These are phyloP conservation scores for Lethenteron reissneri DNA, from an alignment of 2,113 vertebrate species.

Conservation along the genomic window DNA sequence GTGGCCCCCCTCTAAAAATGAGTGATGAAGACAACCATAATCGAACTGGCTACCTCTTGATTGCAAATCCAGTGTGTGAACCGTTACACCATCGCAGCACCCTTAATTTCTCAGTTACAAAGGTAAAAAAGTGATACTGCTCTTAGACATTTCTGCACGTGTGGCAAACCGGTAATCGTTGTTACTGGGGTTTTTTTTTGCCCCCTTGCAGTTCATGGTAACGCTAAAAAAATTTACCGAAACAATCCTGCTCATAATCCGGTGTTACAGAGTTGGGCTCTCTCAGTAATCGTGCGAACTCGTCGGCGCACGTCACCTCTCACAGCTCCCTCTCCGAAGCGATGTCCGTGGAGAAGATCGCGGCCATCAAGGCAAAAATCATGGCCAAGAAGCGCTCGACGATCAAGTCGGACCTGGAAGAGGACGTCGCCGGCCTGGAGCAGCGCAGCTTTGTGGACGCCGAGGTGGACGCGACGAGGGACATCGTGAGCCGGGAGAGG, in stretches of 20 bases:
- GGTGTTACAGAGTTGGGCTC: background rate
- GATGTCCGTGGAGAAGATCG: slow-evolving; percentile 99
- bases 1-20: no score
- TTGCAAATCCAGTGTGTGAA: no score
- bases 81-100: no score
- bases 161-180: no score
- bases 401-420: slow-evolving; percentile 84
- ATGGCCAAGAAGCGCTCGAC: slow-evolving; percentile 99
- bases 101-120: no score
- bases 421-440: slow-evolving; percentile 67
- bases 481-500: slow-evolving; percentile 87
- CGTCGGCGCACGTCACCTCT: background rate
- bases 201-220: background rate
- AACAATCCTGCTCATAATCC: background rate
- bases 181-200: background rate
- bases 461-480: slow-evolving; percentile 84
- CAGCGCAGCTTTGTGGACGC: slow-evolving; percentile 96
- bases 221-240: background rate
- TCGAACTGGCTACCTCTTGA: no score
- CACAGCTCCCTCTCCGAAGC: slow-evolving; percentile 83
- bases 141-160: no score
- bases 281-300: no score
- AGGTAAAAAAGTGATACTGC: no score
- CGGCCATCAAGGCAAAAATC: slow-evolving; percentile 97
- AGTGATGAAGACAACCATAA: no score